Evolutionary conservation across 2,113 vertebrate species (phyloP).

Genomic region (Cairina moschata): DNA sequence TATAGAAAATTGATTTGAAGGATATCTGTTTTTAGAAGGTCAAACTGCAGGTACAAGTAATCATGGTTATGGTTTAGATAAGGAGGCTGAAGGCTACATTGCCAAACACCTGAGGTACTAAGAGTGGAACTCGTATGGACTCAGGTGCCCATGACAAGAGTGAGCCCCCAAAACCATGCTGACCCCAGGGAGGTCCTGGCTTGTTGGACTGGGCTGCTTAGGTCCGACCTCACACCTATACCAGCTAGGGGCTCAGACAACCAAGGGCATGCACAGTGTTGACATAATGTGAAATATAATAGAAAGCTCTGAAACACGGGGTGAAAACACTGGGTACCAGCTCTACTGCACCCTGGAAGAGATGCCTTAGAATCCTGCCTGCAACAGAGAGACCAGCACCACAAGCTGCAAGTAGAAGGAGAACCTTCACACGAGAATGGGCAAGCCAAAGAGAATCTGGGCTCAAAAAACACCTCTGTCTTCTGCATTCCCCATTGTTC

Average conservation of each 20-base stretch:
- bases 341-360: not conserved
- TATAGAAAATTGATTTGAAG: conserved; percentile 23
- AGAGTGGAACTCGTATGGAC: not conserved
- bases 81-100: not conserved
- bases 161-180: not conserved
- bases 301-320: not conserved
- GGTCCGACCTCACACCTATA: not conserved
- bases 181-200: not conserved
- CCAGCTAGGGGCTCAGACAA: not conserved
- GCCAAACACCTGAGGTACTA: not conserved
- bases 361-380: not conserved
- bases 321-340: not conserved
- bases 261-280: not conserved
- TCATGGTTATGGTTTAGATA: not conserved
- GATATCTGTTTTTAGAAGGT: not conserved
- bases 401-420: not conserved
- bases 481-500: not conserved
- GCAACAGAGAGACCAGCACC: not conserved
- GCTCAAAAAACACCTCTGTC: not conserved
- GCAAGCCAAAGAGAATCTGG: not conserved
- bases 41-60: not conserved
- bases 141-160: not conserved
- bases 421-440: rapidly evolving
- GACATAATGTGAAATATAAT: not conserved
- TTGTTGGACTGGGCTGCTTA: not conserved